These are phyloP conservation scores for Harpalus rubripes DNA, from an alignment of 2,888 invertebrate species.

Conservation along the genomic window DNA sequence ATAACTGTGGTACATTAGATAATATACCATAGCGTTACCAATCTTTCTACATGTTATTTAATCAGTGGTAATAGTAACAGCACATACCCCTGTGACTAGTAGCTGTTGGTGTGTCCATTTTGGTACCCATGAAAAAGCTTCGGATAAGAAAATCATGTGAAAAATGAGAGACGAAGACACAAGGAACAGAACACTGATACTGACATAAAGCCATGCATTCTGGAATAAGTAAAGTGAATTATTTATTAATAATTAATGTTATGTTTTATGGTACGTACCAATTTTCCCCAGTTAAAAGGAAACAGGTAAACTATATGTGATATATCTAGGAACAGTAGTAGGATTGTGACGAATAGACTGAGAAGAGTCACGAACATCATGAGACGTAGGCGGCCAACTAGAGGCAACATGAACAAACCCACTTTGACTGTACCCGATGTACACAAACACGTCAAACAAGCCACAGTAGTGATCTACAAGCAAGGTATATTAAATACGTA, in stretches of 20 bases:
- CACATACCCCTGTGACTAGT: constrained; percentile 82
- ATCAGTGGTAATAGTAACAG: neutral
- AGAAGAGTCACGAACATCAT: constrained; percentile 89
- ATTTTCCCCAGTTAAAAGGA: constrained; percentile 88
- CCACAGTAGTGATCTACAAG: constrained; percentile 84
- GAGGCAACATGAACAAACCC: constrained; percentile 87
- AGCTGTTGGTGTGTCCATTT: constrained; percentile 86
- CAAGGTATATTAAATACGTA: constrained; percentile 8
- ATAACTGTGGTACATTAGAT: no score
- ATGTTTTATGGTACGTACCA: constrained; percentile 80
- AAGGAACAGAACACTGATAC: constrained; percentile 86
- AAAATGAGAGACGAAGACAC: constrained; percentile 85
- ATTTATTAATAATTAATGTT: constrained; percentile 52
- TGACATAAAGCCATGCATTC: constrained; percentile 87
- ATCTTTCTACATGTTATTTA: no score
- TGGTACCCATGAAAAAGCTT: constrained; percentile 84
- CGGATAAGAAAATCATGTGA: constrained; percentile 84
- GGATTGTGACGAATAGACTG: constrained; percentile 86
- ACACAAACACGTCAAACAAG: constrained; percentile 86
- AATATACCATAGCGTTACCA: no score
- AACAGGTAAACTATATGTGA: constrained; percentile 88
- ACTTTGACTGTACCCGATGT: constrained; percentile 88
- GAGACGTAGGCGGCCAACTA: constrained; percentile 86
- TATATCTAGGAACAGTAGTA: constrained; percentile 89
- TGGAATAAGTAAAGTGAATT: constrained; percentile 73